Evolutionary conservation across 2,888 invertebrate genomes (phyloP).

Genomic region (Phania funesta): DNA sequence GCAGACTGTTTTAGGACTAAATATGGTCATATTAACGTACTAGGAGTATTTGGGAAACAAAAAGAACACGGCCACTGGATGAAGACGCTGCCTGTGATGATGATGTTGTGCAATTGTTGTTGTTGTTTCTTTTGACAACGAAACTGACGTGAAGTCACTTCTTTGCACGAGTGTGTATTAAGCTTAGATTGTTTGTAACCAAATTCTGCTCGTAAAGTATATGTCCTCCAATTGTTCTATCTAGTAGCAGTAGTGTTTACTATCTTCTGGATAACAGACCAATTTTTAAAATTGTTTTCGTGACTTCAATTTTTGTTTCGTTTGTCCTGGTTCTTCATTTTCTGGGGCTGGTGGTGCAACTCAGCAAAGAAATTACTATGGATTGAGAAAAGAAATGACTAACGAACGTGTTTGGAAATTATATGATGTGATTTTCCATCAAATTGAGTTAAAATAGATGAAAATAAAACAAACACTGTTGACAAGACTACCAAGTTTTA

Average conservation of each 20-base stretch:
- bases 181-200: slow-evolving; percentile 15
- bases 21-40: slow-evolving; percentile 12
- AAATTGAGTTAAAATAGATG: slow-evolving; percentile 74
- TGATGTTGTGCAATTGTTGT: not conserved
- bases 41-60: slow-evolving; percentile 22
- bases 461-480: slow-evolving; percentile 55
- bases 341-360: not conserved
- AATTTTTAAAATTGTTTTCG: slow-evolving; percentile 81
- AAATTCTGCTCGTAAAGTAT: not conserved
- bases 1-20: slow-evolving; percentile 38
- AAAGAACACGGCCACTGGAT: slow-evolving; percentile 62
- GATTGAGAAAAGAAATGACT: slow-evolving; percentile 51
- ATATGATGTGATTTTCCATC: slow-evolving; percentile 80
- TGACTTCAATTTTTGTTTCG: slow-evolving; percentile 79
- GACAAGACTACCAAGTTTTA: slow-evolving; percentile 56
- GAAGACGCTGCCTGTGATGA: slow-evolving; percentile 42
- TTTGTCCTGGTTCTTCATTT: slow-evolving; percentile 14
- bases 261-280: slow-evolving; percentile 71
- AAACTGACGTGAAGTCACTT: slow-evolving; percentile 47
- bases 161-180: slow-evolving; percentile 1
- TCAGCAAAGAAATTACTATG: slow-evolving; percentile 36
- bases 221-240: not conserved
- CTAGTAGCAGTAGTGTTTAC: slow-evolving; percentile 12
- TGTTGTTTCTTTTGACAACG: slow-evolving; percentile 17
- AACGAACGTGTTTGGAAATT: slow-evolving; percentile 80